Base-by-base conservation (phyloP, 2,113 vertebrate species). In the Rhynchopsitta pachyrhyncha region DNA sequence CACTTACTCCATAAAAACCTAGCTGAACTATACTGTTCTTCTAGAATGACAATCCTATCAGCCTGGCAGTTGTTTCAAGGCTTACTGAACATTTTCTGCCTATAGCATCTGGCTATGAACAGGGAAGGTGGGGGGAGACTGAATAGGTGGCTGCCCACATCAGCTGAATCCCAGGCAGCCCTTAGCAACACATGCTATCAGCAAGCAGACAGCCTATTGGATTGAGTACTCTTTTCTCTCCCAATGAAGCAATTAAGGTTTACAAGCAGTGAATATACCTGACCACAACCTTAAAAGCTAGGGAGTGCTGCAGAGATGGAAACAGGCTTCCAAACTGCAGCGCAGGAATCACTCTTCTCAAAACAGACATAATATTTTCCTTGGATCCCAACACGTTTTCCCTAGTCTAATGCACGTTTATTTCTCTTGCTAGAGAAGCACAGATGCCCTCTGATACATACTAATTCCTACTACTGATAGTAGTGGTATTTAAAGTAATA, bases 31-130 rank as follows among this genome's bases (percentile, higher is more conserved):
- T 2, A 28, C 10, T 50, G 9, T 28, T 87, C 71, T 86, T 84
- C 77, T 31, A 75, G 29, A 67, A 71, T 0, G 2, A 82, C 20
- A 91, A 92, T 70, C 60, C 81, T n/a, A 59, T n/a, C 68, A 86
- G 82, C 35, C 74, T 69, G 19, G 27, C 57, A 77, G 73, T 9
- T 86, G 47, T 92, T 96, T 96, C 69, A 86, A 79, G 90, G 74
- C 57, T 95, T 77, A 64, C 42, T 76, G 71, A 85, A 78, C 28
- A 46, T 76, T 68, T 77, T 85, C 69, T 88, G 75, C 74, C 59
- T 53, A 7, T 12, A 46, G 52, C 18, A 90, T 62, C 46, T 52
- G 69, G 63, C 33, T 42, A 73, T 3, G 10, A 64, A 73, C 20
- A 5, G 20, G 18, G 11, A 31, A 16, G 14, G 12, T 44, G 44